A percentile compares a stretch with the other conserved stretches of the same genome.
phyloP scores from a whole-genome alignment of 2,113 vertebrate species.

The Anguilla rostrata region DNA sequence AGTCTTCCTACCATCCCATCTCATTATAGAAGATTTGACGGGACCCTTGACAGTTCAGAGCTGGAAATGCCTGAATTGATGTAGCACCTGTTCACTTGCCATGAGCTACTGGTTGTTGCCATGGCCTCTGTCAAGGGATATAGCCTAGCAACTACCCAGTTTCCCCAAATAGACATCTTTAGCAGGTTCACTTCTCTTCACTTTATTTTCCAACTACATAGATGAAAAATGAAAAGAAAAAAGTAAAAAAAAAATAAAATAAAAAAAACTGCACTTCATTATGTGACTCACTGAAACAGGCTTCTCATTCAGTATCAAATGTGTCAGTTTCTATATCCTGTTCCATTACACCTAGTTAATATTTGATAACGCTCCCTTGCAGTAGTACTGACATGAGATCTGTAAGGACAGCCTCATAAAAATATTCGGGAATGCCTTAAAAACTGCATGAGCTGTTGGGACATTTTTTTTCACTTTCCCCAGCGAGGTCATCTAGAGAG shows the following conservation, averaged over 20 bases:
- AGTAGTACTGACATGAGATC: background rate
- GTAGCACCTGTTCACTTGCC: background rate
- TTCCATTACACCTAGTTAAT: background rate
- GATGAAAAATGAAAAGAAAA: background rate
- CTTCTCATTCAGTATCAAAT: background rate
- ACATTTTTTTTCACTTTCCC: background rate
- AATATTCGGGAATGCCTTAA: background rate
- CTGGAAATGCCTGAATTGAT: conserved; percentile 1
- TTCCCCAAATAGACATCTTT: background rate
- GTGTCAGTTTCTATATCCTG: background rate
- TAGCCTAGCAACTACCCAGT: background rate
- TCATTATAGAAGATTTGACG: conserved; percentile 15
- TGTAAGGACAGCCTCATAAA: background rate
- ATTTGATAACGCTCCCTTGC: background rate
- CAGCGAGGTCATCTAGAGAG: background rate
- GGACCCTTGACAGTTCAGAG: conserved; percentile 13
- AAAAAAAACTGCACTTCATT: background rate
- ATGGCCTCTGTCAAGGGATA: background rate
- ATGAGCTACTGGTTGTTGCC: background rate
- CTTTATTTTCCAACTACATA: background rate
- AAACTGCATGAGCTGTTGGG: background rate
- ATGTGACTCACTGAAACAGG: background rate
- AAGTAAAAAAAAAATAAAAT: background rate
- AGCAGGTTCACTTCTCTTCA: background rate
- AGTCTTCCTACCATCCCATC: background rate